Percentiles rank a stretch among this genome's conserved stretches.
Evolutionary conservation across 2,797 vertebrate genomes (phyloP).

Genomic region (Podarcis siculus): DNA sequence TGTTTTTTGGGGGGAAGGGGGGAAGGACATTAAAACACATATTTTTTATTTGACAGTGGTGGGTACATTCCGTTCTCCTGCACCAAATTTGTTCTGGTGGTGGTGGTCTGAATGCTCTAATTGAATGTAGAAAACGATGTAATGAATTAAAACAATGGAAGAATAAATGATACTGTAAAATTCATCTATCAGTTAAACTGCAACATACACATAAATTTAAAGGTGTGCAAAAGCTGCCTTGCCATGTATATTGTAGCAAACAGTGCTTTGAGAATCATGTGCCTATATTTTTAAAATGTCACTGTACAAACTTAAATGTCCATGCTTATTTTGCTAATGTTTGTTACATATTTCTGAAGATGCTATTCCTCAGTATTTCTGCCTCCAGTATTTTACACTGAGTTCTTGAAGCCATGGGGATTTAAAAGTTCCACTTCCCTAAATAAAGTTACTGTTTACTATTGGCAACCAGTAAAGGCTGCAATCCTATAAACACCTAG

Average conservation of each 20-base stretch:
- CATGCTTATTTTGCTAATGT: conserved; percentile 52
- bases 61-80: conserved; percentile 75
- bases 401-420: conserved; percentile 52
- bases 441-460: conserved; percentile 55
- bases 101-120: conserved; percentile 74
- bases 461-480: conserved; percentile 35
- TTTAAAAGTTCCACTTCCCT: conserved; percentile 44
- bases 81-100: conserved; percentile 72
- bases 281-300: conserved; percentile 73
- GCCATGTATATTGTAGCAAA: conserved; percentile 54
- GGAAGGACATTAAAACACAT: conserved; percentile 69
- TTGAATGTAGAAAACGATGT: conserved; percentile 80
- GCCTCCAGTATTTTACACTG: conserved; percentile 41
- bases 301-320: conserved; percentile 43
- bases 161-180: conserved; percentile 61
- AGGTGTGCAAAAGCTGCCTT: conserved; percentile 57
- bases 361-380: conserved; percentile 39
- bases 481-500: background rate
- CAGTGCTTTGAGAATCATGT: conserved; percentile 63
- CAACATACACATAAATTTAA: conserved; percentile 65
- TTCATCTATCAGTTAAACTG: conserved; percentile 72
- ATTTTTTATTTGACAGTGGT: conserved; percentile 72
- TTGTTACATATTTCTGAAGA: conserved; percentile 41
- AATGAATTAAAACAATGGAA: conserved; percentile 64
- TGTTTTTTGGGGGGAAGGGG: conserved; percentile 60